Conservation (phyloP, 2,797 vertebrate genomes). For the Characodon lateralis region DNA sequence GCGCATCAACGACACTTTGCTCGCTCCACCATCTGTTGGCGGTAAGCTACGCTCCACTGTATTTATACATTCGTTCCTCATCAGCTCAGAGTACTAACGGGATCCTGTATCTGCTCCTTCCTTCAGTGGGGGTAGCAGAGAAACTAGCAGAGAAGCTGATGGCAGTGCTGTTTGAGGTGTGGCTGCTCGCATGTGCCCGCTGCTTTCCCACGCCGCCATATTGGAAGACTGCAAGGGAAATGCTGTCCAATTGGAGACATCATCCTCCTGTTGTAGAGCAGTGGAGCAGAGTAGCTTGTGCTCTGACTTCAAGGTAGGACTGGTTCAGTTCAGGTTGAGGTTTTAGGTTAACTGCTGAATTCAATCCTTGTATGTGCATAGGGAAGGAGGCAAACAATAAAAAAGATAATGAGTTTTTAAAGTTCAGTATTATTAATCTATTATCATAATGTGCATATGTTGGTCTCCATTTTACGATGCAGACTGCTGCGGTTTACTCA, state of each 20-base stretch:
- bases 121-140: slow-evolving; percentile 91
- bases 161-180: slow-evolving; percentile 95
- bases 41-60: slow-evolving; percentile 71
- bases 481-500: slow-evolving; percentile 93
- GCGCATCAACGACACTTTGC: slow-evolving; percentile 92
- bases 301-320: slow-evolving; percentile 92
- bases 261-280: slow-evolving; percentile 97
- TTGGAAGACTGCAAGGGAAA: slow-evolving; percentile 96
- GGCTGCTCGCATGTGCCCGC: slow-evolving; percentile 91
- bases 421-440: not conserved
- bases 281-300: slow-evolving; percentile 95
- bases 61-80: slow-evolving; percentile 9
- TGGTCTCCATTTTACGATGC: slow-evolving; percentile 21
- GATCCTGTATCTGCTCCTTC: not conserved
- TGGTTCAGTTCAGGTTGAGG: not conserved
- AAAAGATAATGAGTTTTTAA: not conserved
- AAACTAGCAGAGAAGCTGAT: slow-evolving; percentile 93
- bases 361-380: too few relatives aligned
- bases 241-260: slow-evolving; percentile 97
- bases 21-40: slow-evolving; percentile 92
- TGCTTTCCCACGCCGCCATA: slow-evolving; percentile 97
- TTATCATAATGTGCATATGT: slow-evolving; percentile 7
- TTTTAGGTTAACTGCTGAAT: slow-evolving; percentile 1
- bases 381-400: not conserved
- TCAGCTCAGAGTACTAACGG: not conserved